phyloP scores from a whole-genome alignment of 2,113 vertebrate genomes.

The Callorhinus ursinus region DNA sequence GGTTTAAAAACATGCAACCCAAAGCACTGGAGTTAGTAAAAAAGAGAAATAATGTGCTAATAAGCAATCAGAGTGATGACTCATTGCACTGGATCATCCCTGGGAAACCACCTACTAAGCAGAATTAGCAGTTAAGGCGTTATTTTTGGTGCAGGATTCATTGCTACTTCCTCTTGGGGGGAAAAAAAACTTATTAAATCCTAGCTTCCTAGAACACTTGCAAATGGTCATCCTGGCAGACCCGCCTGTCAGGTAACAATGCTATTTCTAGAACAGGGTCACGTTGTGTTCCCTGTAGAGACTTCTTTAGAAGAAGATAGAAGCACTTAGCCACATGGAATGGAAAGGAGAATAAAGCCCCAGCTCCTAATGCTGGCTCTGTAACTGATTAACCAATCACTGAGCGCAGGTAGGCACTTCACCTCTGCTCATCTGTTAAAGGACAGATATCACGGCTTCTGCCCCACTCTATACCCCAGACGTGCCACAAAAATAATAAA shows the following conservation, averaged over 20 bases:
- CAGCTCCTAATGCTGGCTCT: constrained; percentile 38
- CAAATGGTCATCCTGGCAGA: neutral
- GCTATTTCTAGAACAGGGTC: constrained; percentile 32
- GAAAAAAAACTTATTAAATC: neutral
- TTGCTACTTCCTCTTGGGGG: constrained; percentile 63
- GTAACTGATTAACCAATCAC: constrained; percentile 65
- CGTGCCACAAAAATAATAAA: neutral
- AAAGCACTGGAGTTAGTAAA: constrained; percentile 53
- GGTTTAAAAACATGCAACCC: constrained; percentile 55
- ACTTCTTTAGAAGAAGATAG: neutral
- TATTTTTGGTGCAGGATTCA: constrained; percentile 77
- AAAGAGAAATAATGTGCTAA: constrained; percentile 63
- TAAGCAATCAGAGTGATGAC: constrained; percentile 56
- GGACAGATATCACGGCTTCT: constrained; percentile 16
- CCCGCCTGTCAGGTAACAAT: constrained; percentile 32
- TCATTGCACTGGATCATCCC: constrained; percentile 71
- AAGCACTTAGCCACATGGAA: neutral
- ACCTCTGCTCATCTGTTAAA: constrained; percentile 50
- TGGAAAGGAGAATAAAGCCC: constrained; percentile 5
- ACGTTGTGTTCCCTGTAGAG: neutral
- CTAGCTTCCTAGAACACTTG: constrained; percentile 34
- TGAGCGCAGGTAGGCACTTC: neutral
- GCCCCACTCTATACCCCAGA: neutral
- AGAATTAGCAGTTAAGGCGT: constrained; percentile 59
- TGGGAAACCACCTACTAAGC: constrained; percentile 80